Base-by-base conservation (phyloP, 2,113 vertebrate genomes). In the Argyrosomus japonicus region DNA sequence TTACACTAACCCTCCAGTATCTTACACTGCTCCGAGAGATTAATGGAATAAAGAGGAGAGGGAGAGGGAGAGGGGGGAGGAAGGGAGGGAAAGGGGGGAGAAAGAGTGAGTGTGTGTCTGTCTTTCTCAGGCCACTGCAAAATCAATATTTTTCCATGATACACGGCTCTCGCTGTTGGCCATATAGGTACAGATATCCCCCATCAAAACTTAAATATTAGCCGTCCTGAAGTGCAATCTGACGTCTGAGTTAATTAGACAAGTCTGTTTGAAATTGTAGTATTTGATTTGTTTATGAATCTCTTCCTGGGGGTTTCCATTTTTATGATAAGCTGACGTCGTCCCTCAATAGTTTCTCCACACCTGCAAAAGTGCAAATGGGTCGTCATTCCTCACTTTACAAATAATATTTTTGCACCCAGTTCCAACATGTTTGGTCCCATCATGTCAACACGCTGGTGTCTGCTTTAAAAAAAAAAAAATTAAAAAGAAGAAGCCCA, bases 1-100 rank as follows among this genome's bases (percentile, higher is more conserved):
- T 94, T 93, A 91, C 91, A 89, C 89, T 92, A 88, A 91, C 91
- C 91, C 91, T 92, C 86, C 91, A 94, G 92, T 91, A 90, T 92
- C 92, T 91, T 88, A 79, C 88, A 91, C 88, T 29, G 84, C 90
- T 89, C 79, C 10, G 17, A 90, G 87, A 93, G 91, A 92, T 93
- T 90, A 92, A 93, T 93, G 89, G 90, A 91, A 93, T 91, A 92
- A 93, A 88, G 58, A 77, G 29, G 65, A 58, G 73, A 40, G 43
- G n/a, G 65, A 58, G 73, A 40, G 43, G n/a, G 14, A 11, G 54
- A 23, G 13, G 62, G 43, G 10, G 32, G 69, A 48, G 25, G 23
- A 13, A 15, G 57, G 2, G 50, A 6, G 13, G 5, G 61, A 53
- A 17, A 19, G 10, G 40, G 45, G 25, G 25, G 32, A n/a, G 43